These are phyloP conservation scores for Esox lucius DNA, from an alignment of 2,797 vertebrate genomes.

Conservation along the genomic window DNA sequence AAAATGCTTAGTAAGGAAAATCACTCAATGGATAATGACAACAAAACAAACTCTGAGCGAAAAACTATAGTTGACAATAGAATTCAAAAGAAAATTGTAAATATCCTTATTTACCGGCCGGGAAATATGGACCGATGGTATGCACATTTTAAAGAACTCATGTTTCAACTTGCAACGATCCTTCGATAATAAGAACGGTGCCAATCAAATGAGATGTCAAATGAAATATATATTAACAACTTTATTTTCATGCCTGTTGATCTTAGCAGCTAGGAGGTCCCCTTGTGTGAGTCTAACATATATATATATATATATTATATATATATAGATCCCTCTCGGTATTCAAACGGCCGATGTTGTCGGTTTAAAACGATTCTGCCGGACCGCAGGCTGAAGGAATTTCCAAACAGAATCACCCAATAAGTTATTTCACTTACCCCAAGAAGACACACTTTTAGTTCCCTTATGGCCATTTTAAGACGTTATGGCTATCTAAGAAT, in stretches of 20 bases:
- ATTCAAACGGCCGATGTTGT: background rate
- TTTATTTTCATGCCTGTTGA: too few species aligned
- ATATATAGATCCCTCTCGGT: too few species aligned
- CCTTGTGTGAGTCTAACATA: too few species aligned
- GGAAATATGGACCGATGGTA: too few species aligned
- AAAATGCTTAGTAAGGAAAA: background rate
- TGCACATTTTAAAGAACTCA: background rate
- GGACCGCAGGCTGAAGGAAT: constrained; percentile 41
- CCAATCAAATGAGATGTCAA: background rate
- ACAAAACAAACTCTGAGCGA: background rate
- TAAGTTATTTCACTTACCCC: constrained; percentile 84
- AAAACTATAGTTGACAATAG: background rate
- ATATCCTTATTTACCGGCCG: background rate
- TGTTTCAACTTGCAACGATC: background rate
- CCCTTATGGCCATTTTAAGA: constrained; percentile 87
- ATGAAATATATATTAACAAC: background rate
- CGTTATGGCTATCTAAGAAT: constrained; percentile 51
- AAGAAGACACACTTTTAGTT: constrained; percentile 96
- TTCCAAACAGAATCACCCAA: constrained; percentile 54
- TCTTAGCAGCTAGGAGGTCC: too few species aligned
- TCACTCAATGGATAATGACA: background rate
- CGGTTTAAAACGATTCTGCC: background rate
- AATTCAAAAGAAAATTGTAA: background rate
- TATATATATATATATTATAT: too few species aligned
- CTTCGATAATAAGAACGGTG: background rate